These are phyloP conservation scores for Drosophila kambysellisi DNA, from an alignment of 2,888 invertebrate species.

Conservation along the genomic window DNA sequence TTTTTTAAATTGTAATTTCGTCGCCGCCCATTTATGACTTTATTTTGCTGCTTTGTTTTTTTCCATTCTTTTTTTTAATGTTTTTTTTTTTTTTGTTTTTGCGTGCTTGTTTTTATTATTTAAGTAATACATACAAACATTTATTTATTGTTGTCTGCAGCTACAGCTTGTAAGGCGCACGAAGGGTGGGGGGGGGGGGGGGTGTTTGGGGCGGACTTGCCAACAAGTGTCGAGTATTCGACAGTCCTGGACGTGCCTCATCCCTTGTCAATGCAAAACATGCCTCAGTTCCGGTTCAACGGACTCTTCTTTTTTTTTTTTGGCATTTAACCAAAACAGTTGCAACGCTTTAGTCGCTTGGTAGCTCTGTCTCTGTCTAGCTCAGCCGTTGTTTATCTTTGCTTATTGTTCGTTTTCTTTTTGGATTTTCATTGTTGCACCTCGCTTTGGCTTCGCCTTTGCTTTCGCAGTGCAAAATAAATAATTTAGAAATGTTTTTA, in stretches of 20 bases:
- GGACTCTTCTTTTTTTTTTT: slow-evolving; percentile 30
- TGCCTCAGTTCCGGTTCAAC: slow-evolving; percentile 54
- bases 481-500: slow-evolving; percentile 40
- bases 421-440: slow-evolving; percentile 57
- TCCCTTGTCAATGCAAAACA: slow-evolving; percentile 20
- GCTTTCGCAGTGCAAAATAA: slow-evolving; percentile 40
- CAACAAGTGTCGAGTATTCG: slow-evolving; percentile 47
- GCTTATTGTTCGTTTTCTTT: slow-evolving; percentile 29
- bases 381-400: slow-evolving; percentile 27
- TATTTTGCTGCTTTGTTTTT: slow-evolving; percentile 34
- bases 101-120: slow-evolving; percentile 17
- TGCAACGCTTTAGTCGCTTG: slow-evolving; percentile 37
- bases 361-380: slow-evolving; percentile 10
- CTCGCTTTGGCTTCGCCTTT: slow-evolving; percentile 39
- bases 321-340: slow-evolving; percentile 50
- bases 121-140: slow-evolving; percentile 14
- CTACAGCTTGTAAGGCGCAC: slow-evolving; percentile 2
- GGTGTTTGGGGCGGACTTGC: slow-evolving; percentile 3
- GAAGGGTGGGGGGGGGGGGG: not conserved
- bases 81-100: slow-evolving; percentile 24
- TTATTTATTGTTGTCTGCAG: slow-evolving; percentile 25
- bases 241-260: slow-evolving; percentile 24
- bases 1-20: too few species aligned
- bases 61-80: slow-evolving; percentile 9
- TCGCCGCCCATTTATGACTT: slow-evolving; percentile 41